A percentile compares a stretch with the other conserved stretches of the same genome.
These are phyloP conservation scores for Drosophila parabipectinata DNA, from an alignment of 1,140 invertebrate species.

Conservation along the genomic window DNA sequence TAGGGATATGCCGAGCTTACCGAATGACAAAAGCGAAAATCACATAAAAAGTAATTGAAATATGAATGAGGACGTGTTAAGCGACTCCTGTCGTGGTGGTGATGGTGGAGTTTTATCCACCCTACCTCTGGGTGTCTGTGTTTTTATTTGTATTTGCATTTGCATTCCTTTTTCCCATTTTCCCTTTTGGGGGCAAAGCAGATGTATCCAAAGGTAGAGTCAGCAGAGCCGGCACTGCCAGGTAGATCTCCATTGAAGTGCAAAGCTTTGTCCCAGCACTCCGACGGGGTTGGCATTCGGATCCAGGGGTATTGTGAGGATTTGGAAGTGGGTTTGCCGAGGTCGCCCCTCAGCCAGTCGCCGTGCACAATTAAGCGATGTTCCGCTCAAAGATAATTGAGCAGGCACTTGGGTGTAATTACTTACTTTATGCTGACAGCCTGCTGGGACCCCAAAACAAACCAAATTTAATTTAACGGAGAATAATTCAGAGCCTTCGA, in stretches of 20 bases:
- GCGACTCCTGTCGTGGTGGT: conserved; percentile 9
- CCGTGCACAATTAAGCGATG: conserved; percentile 74
- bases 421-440: conserved; percentile 78
- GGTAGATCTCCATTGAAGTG: conserved; percentile 53
- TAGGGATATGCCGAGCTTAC: conserved; percentile 63
- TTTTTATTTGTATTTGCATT: conserved; percentile 49
- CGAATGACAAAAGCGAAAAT: conserved; percentile 77
- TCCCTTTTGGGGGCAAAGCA: conserved; percentile 6
- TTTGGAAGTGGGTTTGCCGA: not conserved
- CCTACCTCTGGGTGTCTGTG: conserved; percentile 10
- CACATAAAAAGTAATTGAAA: conserved; percentile 84
- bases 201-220: conserved; percentile 19
- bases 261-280: conserved; percentile 60
- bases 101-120: conserved; percentile 1
- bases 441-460: conserved; percentile 19
- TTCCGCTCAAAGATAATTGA: conserved; percentile 78
- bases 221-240: not conserved
- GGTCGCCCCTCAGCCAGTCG: conserved; percentile 13
- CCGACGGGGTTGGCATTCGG: conserved; percentile 7
- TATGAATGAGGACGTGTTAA: conserved; percentile 76
- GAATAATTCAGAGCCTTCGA: conserved; percentile 61
- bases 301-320: conserved; percentile 13
- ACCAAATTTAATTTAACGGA: conserved; percentile 61
- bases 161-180: conserved; percentile 27
- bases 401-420: conserved; percentile 83